Conservation (phyloP, 2,888 invertebrate species). For the Dryococelus australis region DNA sequence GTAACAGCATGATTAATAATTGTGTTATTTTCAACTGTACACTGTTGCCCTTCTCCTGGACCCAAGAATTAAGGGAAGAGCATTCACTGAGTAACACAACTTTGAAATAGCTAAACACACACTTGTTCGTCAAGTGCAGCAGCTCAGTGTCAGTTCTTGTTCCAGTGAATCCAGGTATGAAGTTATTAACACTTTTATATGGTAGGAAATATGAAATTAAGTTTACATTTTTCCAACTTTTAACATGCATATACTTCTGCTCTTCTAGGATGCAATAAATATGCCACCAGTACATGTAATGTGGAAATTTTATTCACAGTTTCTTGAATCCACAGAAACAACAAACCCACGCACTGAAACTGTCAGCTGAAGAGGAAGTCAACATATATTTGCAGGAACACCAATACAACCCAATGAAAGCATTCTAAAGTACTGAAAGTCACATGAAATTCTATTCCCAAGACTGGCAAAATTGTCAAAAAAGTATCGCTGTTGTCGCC, state of each 20-base stretch:
- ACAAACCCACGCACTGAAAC: background rate
- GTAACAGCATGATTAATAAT: too few species aligned
- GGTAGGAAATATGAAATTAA: too few species aligned
- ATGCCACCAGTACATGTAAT: background rate
- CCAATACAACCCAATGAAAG: background rate
- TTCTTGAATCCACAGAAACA: background rate
- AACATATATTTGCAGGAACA: too few species aligned
- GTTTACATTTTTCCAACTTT: too few species aligned
- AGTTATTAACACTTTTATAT: too few species aligned
- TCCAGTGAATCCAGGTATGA: background rate
- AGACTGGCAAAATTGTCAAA: background rate
- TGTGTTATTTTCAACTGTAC: too few species aligned
- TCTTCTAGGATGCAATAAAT: background rate
- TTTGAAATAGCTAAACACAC: too few species aligned
- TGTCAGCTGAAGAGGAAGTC: constrained; percentile 16
- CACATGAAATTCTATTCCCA: background rate
- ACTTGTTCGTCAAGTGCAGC: background rate
- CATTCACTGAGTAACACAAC: background rate
- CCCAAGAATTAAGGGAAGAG: background rate
- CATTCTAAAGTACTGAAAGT: background rate
- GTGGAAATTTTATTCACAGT: background rate
- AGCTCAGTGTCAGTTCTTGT: background rate
- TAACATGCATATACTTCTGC: too few species aligned
- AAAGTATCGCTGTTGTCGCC: background rate
- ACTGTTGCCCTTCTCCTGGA: background rate